Conservation (phyloP, 1,140 invertebrate genomes). For the Babylonia areolata region DNA sequence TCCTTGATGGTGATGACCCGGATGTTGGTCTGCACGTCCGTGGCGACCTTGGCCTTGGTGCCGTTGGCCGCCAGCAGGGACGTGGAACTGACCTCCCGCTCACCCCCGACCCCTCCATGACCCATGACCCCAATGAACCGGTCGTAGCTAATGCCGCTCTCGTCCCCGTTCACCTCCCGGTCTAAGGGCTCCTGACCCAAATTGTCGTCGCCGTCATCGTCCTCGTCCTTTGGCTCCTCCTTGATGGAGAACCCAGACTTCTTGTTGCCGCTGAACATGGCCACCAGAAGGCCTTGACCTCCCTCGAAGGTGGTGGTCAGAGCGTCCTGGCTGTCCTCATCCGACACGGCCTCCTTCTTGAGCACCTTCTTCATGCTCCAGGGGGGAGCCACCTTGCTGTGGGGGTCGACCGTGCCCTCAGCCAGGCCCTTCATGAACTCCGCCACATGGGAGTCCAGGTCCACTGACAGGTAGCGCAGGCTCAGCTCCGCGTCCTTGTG, state of each 20-base stretch:
- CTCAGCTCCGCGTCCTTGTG: conserved; percentile 41
- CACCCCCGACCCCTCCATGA: too few relatives aligned
- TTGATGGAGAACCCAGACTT: conserved; percentile 9
- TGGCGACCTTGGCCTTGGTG: conserved; percentile 31
- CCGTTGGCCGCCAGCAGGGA: conserved; percentile 4
- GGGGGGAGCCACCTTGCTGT: not conserved
- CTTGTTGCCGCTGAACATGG: conserved; percentile 16
- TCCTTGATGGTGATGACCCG: conserved; percentile 47
- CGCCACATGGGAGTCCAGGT: conserved; percentile 36
- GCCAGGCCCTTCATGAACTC: conserved; percentile 47
- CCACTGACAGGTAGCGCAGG: conserved; percentile 35
- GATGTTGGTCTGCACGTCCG: conserved; percentile 53
- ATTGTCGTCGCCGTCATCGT: not conserved
- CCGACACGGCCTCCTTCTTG: conserved; percentile 24
- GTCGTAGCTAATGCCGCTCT: conserved; percentile 7
- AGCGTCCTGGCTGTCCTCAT: conserved; percentile 25
- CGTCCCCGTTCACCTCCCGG: conserved; percentile 2
- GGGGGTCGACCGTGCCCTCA: not conserved
- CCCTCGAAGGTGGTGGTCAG: not conserved
- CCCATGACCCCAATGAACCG: not conserved
- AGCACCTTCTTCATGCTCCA: conserved; percentile 30
- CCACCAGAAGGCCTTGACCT: conserved; percentile 17
- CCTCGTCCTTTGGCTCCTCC: conserved; percentile 36
- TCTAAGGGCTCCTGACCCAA: not conserved
- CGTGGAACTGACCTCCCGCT: conserved; percentile 18